phyloP scores from a whole-genome alignment of 2,888 invertebrate genomes.

The Malthinus flaveolus region DNA sequence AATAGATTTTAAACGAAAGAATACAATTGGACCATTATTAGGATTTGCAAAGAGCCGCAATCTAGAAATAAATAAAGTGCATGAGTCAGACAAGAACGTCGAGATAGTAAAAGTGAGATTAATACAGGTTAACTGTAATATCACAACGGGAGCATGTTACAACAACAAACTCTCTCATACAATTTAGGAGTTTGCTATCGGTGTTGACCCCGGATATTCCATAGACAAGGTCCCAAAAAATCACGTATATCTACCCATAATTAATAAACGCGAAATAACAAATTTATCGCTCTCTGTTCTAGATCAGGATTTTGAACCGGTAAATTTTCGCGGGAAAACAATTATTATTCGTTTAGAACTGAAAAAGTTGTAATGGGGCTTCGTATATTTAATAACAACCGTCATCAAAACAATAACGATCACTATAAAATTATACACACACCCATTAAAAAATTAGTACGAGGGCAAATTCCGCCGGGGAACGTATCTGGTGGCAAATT shows the following conservation, averaged over 20 bases:
- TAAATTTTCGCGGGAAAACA: conserved; percentile 38
- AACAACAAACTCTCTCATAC: conserved; percentile 42
- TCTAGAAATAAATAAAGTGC: conserved; percentile 15
- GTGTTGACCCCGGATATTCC: conserved; percentile 44
- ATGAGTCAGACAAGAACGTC: conserved; percentile 31
- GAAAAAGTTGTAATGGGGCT: conserved; percentile 2
- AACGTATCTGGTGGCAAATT: not conserved
- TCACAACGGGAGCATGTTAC: conserved; percentile 40
- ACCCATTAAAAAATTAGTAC: not conserved
- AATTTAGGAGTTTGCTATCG: conserved; percentile 46
- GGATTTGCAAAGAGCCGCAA: conserved; percentile 10
- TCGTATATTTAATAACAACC: not conserved
- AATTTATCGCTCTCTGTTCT: conserved; percentile 37
- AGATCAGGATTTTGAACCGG: conserved; percentile 42
- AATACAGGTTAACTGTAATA: conserved; percentile 37
- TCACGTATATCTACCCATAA: conserved; percentile 45
- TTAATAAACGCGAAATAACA: conserved; percentile 32
- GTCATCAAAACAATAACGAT: not conserved
- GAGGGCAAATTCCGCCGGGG: not conserved
- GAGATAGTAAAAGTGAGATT: conserved; percentile 32
- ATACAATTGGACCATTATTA: conserved; percentile 19
- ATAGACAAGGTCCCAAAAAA: conserved; percentile 43
- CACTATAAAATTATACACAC: not conserved
- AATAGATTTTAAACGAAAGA: conserved; percentile 18
- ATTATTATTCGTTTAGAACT: conserved; percentile 38